These are phyloP conservation scores for Paracanthobrama guichenoti DNA, from an alignment of 2,113 vertebrate genomes.

Conservation along the genomic window DNA sequence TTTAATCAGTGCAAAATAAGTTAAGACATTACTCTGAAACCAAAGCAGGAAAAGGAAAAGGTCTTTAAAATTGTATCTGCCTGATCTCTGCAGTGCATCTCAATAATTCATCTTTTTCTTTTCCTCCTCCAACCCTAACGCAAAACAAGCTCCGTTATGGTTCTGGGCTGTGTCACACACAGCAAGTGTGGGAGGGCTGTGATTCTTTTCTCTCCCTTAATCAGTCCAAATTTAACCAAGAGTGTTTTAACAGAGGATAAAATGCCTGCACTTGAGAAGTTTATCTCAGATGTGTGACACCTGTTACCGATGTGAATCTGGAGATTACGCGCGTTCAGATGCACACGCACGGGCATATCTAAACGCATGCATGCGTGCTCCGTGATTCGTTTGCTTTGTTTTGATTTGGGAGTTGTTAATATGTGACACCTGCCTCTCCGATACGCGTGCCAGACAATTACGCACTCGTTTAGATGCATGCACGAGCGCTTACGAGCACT, in stretches of 20 bases:
- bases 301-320: not conserved
- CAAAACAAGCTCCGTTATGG: not conserved
- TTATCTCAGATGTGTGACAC: not conserved
- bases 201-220: not conserved
- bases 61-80: not conserved
- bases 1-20: not conserved
- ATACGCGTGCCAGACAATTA: not conserved
- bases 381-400: not conserved
- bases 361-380: not conserved
- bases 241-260: not conserved
- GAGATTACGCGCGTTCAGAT: not conserved
- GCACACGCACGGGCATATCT: not conserved
- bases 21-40: not conserved
- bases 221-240: conserved; percentile 1
- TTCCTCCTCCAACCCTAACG: not conserved
- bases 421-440: not conserved
- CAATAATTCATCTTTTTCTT: conserved; percentile 8
- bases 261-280: not conserved
- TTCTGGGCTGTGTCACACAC: not conserved
- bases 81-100: conserved; percentile 19
- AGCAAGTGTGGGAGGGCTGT: conserved; percentile 7
- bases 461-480: not conserved
- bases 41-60: not conserved
- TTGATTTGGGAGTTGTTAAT: not conserved
- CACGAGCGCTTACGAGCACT: not conserved